These are phyloP conservation scores for Piprites chloris DNA, from an alignment of 2,113 vertebrate genomes.

Conservation along the genomic window DNA sequence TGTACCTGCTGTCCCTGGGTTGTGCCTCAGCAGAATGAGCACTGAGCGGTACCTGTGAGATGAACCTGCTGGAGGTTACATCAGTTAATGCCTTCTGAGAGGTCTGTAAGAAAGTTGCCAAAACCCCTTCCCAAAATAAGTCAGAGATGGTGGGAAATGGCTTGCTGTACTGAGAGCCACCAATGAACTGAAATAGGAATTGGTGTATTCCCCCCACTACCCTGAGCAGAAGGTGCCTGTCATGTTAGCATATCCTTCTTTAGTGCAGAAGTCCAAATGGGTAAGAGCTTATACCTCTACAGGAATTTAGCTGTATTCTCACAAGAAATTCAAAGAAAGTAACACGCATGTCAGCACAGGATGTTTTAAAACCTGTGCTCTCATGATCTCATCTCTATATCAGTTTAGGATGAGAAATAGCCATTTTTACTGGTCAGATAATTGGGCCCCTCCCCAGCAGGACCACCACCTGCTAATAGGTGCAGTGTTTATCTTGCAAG, in stretches of 20 bases:
- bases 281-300: neutral
- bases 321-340: neutral
- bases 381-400: neutral
- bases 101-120: neutral
- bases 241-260: neutral
- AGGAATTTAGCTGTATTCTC: neutral
- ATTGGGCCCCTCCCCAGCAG: neutral
- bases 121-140: neutral
- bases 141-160: neutral
- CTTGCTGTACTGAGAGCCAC: neutral
- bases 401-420: neutral
- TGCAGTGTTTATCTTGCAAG: neutral
- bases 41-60: rapidly evolving
- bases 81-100: neutral
- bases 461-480: neutral
- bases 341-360: neutral
- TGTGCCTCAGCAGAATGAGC: neutral
- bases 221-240: neutral
- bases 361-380: neutral
- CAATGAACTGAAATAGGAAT: neutral
- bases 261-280: neutral
- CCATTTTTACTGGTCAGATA: neutral
- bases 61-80: neutral
- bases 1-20: neutral
- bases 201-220: neutral